Evolutionary conservation across 2,113 vertebrate species (phyloP), one percentile per base, ranked within the genome.

Genomic region (Pungitius pungitius): DNA sequence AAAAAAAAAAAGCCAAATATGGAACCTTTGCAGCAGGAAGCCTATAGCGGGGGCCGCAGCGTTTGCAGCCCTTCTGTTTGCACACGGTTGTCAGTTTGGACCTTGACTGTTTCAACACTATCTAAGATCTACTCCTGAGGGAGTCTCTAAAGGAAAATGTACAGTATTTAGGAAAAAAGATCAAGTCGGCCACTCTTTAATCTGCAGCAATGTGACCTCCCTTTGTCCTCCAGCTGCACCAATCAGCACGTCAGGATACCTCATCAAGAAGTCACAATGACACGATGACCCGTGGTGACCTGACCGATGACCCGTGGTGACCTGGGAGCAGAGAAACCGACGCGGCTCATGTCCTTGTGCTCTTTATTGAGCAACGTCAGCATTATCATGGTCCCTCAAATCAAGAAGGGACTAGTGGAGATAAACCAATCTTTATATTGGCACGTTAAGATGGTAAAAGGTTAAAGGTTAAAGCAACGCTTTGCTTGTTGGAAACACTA

Each of bases 81-180:
- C 82, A 77, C 80, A 84, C 52, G 15, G 73, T 58, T 88, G 86
- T 63, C 61, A 81, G 83, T 78, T 87, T 93, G 92, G 90, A 93
- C 93, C 87, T 92, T 90, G 90, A 89, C 90, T 90, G 43, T 75
- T 83, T 84, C 75, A 88, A 85, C 49, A 61, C 83, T 89, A 91
- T 91, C 90, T 81, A 76, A 90, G 82, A 87, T 69, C 55, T 76
- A 66, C 68, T 87, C 51, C 79, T 72, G 69, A 83, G 77, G 60
- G 78, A 82, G 73, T 60, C 60, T 73, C 78, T 78, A 74, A 80
- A 26, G 26, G 26, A 22, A 18, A 45, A 86, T 75, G 24, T 40
- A 84, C 22, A 79, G 73, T 60, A 49, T 20, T n/a, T n/a, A n/a
- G 35, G 43, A 54, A 39, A 45, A 51, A 49, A 60, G n/a, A 67